Evolutionary conservation across 2,113 vertebrate genomes (phyloP).

Genomic region (Lepus timidus): DNA sequence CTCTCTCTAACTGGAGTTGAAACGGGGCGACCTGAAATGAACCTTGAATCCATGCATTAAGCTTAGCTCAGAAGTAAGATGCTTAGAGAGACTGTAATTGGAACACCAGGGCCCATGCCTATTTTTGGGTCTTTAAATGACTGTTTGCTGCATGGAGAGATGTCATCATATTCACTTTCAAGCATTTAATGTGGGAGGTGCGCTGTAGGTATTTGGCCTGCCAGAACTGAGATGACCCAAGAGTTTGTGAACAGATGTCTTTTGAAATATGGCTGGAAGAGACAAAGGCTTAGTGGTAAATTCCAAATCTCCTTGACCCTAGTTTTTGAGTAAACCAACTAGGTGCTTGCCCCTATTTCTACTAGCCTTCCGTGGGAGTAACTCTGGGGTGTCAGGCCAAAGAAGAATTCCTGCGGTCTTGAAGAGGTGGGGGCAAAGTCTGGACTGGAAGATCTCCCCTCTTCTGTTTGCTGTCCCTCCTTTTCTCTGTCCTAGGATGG

Average conservation of each 20-base stretch:
- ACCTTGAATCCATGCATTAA: conserved; percentile 75
- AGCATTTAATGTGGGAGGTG: conserved; percentile 41
- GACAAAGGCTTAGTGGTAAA: conserved; percentile 19
- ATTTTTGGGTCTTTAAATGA: conserved; percentile 73
- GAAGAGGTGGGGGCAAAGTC: neutral
- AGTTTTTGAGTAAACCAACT: neutral
- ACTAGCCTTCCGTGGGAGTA: neutral
- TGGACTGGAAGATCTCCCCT: neutral
- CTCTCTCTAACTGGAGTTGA: conserved; percentile 64
- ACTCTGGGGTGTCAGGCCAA: conserved; percentile 20
- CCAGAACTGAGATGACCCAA: conserved; percentile 45
- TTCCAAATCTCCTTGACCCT: conserved; percentile 23
- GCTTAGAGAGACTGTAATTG: conserved; percentile 75
- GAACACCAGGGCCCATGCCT: conserved; percentile 60
- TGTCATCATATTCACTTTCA: conserved; percentile 63
- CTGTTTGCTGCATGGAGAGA: conserved; percentile 56
- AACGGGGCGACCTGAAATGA: conserved; percentile 78
- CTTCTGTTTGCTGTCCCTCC: neutral
- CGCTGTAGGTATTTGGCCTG: conserved; percentile 50
- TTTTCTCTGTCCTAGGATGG: neutral
- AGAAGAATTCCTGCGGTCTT: conserved; percentile 36
- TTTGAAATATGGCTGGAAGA: conserved; percentile 51
- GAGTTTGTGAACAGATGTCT: conserved; percentile 35
- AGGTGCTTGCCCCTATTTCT: neutral
- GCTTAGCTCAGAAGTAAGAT: conserved; percentile 70